Evolutionary conservation across 2,113 vertebrate species (phyloP), one percentile per base, ranked within the genome.

Genomic region (Clinocottus analis): DNA sequence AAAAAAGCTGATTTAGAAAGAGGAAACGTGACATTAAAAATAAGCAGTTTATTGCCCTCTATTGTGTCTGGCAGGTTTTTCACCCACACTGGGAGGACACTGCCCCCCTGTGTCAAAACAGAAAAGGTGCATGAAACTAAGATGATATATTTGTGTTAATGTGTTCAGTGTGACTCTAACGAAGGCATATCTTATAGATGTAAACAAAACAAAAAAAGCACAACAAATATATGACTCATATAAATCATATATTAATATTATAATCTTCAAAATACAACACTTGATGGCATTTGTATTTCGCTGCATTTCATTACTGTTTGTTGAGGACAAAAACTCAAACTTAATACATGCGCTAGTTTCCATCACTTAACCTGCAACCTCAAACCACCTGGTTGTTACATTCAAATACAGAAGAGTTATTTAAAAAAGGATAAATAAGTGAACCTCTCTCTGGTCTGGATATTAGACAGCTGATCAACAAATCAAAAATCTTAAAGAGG

Each of bases 21-120:
- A 4, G 4, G 11, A 81, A 70, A 71, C 45, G 43, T 66, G 19
- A 59, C 31, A 71, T 79, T 35, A 75, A 12, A 79, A 76, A 80
- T 65, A 79, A 72, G 59, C 39, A 37, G n/a, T 88, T 85, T 89
- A 82, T 91, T 85, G n/a, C 47, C 25, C 41, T 72, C 65, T 82
- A 69, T 87, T 85, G 83, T 88, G 71, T 81, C 61, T 80, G 41
- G 16, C 41, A 66, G 75, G 62, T 73, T 72, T 62, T 19, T 59
- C 4, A 12, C 10, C 25, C 49, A 85, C 37, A 65, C 23, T 68
- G 49, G 62, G 64, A 72, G 33, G 85, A 73, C 58, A 80, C 1
- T 70, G 79, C 87, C 92, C 84, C n/a, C 92, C 75, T 85, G 89
- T 88, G 92, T 49, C 21, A 7, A 70, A 84, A 67, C 3, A 53